These are phyloP conservation scores for Tyrophagus putrescentiae DNA, from an alignment of 1,140 invertebrate species.

Conservation along the genomic window DNA sequence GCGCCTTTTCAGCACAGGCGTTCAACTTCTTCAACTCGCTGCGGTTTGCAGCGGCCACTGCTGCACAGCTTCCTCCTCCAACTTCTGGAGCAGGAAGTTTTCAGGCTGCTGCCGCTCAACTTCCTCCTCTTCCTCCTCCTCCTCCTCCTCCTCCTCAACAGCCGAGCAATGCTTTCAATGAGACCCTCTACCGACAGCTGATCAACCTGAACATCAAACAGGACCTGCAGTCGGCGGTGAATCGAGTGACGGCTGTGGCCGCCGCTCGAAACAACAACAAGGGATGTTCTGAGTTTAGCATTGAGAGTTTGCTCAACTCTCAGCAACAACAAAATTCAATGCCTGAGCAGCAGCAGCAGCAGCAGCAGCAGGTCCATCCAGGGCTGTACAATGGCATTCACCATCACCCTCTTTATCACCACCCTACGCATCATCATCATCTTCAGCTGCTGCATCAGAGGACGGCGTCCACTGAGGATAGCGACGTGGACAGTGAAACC, in stretches of 20 bases:
- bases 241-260: too few relatives aligned
- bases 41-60: slow-evolving; percentile 23
- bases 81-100: background rate
- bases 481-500: slow-evolving; percentile 4
- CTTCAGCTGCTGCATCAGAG: background rate
- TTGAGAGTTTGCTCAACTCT: slow-evolving; percentile 10
- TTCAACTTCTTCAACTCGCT: slow-evolving; percentile 30
- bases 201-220: slow-evolving; percentile 9
- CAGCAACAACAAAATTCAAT: background rate
- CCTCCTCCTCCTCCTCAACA: too few relatives aligned
- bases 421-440: background rate
- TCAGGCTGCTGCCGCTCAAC: background rate
- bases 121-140: too few relatives aligned
- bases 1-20: slow-evolving; percentile 28
- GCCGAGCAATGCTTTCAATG: background rate
- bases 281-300: slow-evolving; percentile 5
- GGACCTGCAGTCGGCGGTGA: background rate
- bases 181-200: slow-evolving; percentile 15
- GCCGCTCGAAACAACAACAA: too few relatives aligned
- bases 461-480: background rate
- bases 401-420: too few relatives aligned
- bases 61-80: background rate
- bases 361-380: too few relatives aligned
- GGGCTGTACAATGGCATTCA: too few relatives aligned
- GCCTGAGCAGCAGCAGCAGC: too few relatives aligned